phyloP scores from a whole-genome alignment of 1,140 invertebrate genomes.

The Heliconius nattereri region DNA sequence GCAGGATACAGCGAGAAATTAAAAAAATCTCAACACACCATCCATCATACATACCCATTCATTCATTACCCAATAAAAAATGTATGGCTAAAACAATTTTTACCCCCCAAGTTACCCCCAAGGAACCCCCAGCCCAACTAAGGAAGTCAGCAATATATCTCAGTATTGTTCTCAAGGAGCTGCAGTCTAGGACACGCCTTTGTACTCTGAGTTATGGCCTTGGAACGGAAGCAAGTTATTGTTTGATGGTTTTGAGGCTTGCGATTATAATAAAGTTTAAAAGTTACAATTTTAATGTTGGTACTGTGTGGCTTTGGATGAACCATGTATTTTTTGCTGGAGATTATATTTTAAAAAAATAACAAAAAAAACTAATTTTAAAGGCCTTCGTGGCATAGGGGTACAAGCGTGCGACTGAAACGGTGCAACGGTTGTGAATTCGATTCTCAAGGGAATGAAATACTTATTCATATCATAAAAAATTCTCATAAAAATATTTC shows the following conservation, averaged over 20 bases:
- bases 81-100: constrained; percentile 38
- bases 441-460: no score
- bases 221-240: constrained; percentile 54
- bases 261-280: constrained; percentile 20
- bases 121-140: constrained; percentile 26
- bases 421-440: no score
- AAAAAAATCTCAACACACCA: no score
- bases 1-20: no score
- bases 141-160: constrained; percentile 56
- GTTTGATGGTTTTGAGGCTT: constrained; percentile 52
- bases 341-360: no score
- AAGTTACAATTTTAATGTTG: constrained; percentile 22
- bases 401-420: no score
- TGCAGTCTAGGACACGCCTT: constrained; percentile 42
- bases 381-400: no score
- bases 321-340: background rate
- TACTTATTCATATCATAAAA: no score
- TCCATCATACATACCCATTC: background rate
- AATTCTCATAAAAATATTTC: no score
- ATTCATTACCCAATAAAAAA: background rate
- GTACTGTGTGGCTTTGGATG: background rate
- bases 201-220: constrained; percentile 51
- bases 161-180: constrained; percentile 60
- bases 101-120: constrained; percentile 22
- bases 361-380: no score